Evolutionary conservation across 2,113 vertebrate genomes (phyloP).

Genomic region (Esox niger): DNA sequence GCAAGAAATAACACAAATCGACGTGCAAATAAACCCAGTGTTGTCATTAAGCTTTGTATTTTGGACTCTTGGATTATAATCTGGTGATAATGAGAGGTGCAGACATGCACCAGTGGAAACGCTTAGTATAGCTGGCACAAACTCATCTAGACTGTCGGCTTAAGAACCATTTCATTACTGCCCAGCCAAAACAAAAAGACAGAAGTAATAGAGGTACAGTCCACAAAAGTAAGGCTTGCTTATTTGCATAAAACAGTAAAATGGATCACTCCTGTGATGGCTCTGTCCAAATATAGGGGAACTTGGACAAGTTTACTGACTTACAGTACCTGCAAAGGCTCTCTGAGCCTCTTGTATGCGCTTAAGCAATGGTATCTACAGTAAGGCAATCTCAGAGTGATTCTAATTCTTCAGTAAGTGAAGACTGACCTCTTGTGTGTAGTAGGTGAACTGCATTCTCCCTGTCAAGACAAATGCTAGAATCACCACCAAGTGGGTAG

Average conservation of each 20-base stretch:
- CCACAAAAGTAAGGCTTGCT: conserved; percentile 7
- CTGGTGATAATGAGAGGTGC: neutral
- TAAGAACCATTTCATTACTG: neutral
- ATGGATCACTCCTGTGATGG: neutral
- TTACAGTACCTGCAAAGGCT: too few relatives aligned
- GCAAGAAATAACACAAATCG: neutral
- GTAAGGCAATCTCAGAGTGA: too few relatives aligned
- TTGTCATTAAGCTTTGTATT: neutral
- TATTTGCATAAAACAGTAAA: conserved; percentile 3
- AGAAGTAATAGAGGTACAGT: neutral
- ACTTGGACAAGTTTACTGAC: too few relatives aligned
- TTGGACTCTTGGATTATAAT: too few relatives aligned
- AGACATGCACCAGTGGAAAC: neutral
- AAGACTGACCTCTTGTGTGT: too few relatives aligned
- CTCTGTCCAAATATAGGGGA: neutral
- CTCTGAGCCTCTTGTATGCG: too few relatives aligned
- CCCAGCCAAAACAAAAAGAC: neutral
- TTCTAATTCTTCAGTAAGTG: too few relatives aligned
- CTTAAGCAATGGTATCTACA: too few relatives aligned
- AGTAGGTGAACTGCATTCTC: too few relatives aligned
- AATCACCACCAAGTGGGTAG: too few relatives aligned
- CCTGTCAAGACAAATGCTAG: too few relatives aligned
- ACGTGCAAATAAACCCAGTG: neutral
- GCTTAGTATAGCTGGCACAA: neutral
- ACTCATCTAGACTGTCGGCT: too few relatives aligned